Base-by-base conservation (phyloP, 1,140 invertebrate genomes). In the Ceratoteleas bidentatus region DNA sequence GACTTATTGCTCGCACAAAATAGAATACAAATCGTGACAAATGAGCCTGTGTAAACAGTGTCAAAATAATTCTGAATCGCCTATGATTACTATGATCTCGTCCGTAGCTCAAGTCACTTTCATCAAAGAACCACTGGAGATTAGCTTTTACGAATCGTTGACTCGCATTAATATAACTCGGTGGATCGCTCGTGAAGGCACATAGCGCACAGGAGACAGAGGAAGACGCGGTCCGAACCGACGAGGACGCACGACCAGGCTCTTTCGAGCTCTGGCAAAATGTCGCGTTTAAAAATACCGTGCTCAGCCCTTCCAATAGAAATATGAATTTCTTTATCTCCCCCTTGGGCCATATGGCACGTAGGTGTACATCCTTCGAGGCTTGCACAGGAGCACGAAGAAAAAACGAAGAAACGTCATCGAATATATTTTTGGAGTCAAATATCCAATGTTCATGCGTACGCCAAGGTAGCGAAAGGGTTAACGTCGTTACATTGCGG, bases 251-350 rank as follows among this genome's bases (percentile, higher is more conserved):
- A 24, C 6, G 58, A 14, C 5, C 49, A 13, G 62, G 52, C 60
- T 68, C 68, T 73, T 65, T 62, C 69, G 70, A 72, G 69, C 70
- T 79, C 75, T 83, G 81, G 75, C 75, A 75, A 73, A 83, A 74
- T 83, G 81, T 83, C 81, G 81, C 70, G 81, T 84, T 84, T 86
- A 84, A 87, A 87, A 87, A 87, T 87, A 87, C 62, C 84, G 40
- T 65, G 50, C 81, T 65, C 69, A 86, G 86, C 87, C 87, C 88
- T 88, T 88, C 85, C 81, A 85, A 86, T 89, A 86, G 85, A 89
- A 89, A 89, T 90, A 89, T 89, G 88, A 87, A 81, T 87, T 85
- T 84, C 76, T 87, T 86, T 87, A 85, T 87, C 85, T 87, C 73
- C 82, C 73, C 75, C 81, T 66, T 62, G 66, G 78, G 79, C 85